Conservation (phyloP, 2,797 vertebrate genomes). For the Pelochelys cantorii region DNA sequence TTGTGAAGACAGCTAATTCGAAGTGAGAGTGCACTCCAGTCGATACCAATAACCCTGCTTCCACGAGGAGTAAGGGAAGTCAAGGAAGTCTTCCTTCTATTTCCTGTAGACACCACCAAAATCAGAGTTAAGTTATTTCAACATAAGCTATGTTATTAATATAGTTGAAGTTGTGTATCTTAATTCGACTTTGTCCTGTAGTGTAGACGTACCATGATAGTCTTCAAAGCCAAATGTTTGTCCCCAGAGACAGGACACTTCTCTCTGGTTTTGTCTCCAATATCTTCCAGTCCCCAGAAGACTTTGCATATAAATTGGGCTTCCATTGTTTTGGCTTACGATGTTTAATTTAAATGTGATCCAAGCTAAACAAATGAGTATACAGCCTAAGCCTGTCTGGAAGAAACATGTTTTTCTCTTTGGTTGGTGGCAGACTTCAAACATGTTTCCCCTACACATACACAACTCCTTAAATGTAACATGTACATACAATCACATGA, state of each 20-base stretch:
- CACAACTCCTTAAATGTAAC: not conserved
- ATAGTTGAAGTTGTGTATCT: too few species aligned
- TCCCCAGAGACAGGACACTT: not conserved
- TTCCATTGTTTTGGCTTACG: not conserved
- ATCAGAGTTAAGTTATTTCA: too few species aligned
- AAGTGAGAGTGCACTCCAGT: too few species aligned
- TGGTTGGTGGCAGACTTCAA: not conserved
- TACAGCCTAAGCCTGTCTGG: not conserved
- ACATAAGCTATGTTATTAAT: too few species aligned
- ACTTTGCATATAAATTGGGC: not conserved
- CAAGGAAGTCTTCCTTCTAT: too few species aligned
- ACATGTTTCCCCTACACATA: not conserved
- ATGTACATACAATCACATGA: not conserved
- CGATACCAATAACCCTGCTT: too few species aligned
- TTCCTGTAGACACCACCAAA: too few species aligned
- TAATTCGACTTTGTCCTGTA: too few species aligned
- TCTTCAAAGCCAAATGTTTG: not conserved
- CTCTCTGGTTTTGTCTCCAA: not conserved
- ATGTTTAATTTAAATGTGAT: not conserved
- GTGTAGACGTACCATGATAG: not conserved
- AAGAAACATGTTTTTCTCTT: not conserved
- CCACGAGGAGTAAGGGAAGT: too few species aligned
- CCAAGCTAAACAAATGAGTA: not conserved
- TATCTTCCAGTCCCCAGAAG: not conserved
- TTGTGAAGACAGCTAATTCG: too few species aligned